Percentiles rank a stretch among this genome's conserved stretches.
phyloP scores from a whole-genome alignment of 2,797 vertebrate species.

The Anomalospiza imberbis region DNA sequence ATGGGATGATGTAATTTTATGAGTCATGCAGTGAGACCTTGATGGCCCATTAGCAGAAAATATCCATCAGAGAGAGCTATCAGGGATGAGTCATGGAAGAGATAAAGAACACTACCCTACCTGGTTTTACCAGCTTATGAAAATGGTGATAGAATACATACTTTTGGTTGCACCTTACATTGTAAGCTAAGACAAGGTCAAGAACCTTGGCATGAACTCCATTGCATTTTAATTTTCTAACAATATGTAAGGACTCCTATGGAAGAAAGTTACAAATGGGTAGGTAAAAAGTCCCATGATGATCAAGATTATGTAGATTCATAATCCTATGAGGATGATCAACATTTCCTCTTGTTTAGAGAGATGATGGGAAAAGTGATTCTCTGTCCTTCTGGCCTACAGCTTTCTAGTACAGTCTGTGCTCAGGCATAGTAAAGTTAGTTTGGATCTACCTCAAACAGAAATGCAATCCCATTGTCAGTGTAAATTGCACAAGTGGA shows the following conservation, averaged over 20 bases:
- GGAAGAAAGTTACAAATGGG: neutral
- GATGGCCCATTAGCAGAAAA: neutral
- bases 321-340: neutral
- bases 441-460: neutral
- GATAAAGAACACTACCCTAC: neutral
- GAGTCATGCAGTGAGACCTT: no score
- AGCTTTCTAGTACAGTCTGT: neutral
- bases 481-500: neutral
- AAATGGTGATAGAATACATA: neutral
- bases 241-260: neutral
- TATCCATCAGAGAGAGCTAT: neutral
- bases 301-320: neutral
- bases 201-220: neutral
- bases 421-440: neutral
- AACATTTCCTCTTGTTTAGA: neutral
- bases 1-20: neutral
- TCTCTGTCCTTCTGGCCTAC: neutral
- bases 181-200: neutral
- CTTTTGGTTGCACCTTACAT: neutral
- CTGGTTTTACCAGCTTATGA: no score
- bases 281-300: neutral
- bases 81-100: neutral
- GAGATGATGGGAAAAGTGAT: neutral
- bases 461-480: neutral
- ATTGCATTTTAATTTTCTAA: neutral